phyloP scores from a whole-genome alignment of 2,888 invertebrate genomes.

The Neelides folsomi region DNA sequence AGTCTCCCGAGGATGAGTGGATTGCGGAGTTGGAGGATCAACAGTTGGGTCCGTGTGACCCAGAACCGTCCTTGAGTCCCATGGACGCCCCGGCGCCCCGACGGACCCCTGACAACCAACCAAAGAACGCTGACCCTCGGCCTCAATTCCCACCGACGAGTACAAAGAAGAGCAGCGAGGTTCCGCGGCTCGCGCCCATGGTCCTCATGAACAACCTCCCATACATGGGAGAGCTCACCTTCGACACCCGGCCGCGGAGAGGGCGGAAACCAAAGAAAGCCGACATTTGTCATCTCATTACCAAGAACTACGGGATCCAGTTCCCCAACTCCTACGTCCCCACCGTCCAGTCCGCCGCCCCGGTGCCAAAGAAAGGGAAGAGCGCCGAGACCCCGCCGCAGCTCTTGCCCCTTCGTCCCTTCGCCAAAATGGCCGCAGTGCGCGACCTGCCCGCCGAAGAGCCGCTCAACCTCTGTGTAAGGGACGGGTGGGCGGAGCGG shows the following conservation, averaged over 20 bases:
- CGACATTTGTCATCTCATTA: constrained; percentile 79
- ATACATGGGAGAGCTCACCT: constrained; percentile 83
- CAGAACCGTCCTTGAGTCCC: background rate
- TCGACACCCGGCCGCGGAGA: constrained; percentile 67
- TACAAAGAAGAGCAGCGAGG: background rate
- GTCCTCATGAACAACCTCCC: constrained; percentile 47
- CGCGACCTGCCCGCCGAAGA: constrained; percentile 28
- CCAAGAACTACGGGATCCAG: constrained; percentile 69
- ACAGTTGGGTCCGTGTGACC: background rate
- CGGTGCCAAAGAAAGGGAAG: background rate
- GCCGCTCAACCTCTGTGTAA: constrained; percentile 28
- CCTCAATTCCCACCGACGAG: background rate
- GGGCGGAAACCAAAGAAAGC: constrained; percentile 84
- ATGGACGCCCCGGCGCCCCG: background rate
- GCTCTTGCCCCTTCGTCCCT: background rate
- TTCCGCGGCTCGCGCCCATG: constrained; percentile 14
- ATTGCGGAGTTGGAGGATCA: background rate
- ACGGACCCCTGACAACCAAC: background rate
- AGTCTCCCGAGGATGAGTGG: background rate
- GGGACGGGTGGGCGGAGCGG: constrained; percentile 12
- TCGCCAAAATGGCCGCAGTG: constrained; percentile 38
- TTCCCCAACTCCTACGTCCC: constrained; percentile 29
- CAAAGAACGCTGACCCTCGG: background rate
- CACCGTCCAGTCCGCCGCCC: constrained; percentile 15
- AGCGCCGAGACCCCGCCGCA: constrained; percentile 1